These are phyloP conservation scores for Tenodera sinensis DNA, from an alignment of 2,888 invertebrate species.

Conservation along the genomic window DNA sequence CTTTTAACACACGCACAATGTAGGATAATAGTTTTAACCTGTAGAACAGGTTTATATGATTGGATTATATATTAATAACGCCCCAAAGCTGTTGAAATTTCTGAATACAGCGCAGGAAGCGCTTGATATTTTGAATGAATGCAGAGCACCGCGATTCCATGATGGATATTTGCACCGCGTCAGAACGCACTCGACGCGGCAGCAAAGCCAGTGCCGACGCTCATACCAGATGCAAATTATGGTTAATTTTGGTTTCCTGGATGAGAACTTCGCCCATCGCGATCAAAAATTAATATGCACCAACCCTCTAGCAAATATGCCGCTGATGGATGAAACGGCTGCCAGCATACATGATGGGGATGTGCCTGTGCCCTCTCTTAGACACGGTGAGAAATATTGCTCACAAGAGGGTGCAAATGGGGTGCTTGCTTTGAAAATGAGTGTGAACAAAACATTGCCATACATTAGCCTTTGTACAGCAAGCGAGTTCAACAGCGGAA, in stretches of 20 bases:
- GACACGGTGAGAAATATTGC: not conserved
- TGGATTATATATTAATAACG: too few species aligned
- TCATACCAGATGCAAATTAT: constrained; percentile 1
- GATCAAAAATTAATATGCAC: not conserved
- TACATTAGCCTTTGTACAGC: too few species aligned
- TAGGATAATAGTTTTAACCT: too few species aligned
- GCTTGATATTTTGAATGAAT: not conserved
- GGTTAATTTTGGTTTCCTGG: constrained; percentile 10
- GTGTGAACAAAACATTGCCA: too few species aligned
- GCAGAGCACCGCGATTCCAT: not conserved
- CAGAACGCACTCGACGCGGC: not conserved
- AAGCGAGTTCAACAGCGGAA: too few species aligned
- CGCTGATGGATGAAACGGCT: not conserved
- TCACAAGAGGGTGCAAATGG: not conserved
- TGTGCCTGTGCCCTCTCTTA: not conserved
- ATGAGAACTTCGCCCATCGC: not conserved
- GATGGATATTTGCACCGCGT: not conserved
- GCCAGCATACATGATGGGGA: not conserved
- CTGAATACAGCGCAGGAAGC: too few species aligned
- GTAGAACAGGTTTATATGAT: too few species aligned
- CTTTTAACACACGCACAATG: too few species aligned
- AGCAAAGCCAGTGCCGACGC: not conserved
- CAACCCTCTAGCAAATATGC: not conserved
- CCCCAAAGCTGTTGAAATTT: too few species aligned
- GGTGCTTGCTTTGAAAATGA: not conserved